Percentiles rank a stretch among this genome's conserved stretches.
Conservation (phyloP, 2,888 invertebrate species). For the Apodemia duryi region DNA sequence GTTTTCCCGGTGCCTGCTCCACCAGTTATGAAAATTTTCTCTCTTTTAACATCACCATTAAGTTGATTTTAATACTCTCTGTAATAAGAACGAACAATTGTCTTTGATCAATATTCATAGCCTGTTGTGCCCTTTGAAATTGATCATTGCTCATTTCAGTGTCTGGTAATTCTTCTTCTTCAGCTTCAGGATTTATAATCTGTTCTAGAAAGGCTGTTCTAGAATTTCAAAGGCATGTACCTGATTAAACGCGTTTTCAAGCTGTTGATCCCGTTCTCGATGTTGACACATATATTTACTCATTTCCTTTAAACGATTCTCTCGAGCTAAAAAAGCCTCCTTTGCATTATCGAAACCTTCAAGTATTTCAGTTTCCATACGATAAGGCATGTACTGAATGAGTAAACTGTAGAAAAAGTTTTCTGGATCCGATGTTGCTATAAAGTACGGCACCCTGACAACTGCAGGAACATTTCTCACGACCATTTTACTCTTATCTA, state of each 20-base stretch:
- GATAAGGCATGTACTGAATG: conserved; percentile 36
- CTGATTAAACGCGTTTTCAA: conserved; percentile 37
- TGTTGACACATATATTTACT: conserved; percentile 23
- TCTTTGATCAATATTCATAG: conserved; percentile 26
- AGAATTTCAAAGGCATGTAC: conserved; percentile 31
- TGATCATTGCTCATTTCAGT: conserved; percentile 29
- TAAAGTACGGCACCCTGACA: conserved; percentile 34
- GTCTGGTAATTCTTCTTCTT: conserved; percentile 25
- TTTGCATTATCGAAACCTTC: conserved; percentile 31
- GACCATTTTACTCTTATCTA: conserved; percentile 23
- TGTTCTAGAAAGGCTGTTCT: conserved; percentile 33
- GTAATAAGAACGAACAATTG: conserved; percentile 26
- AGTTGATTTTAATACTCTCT: conserved; percentile 29
- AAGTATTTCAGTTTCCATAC: conserved; percentile 34
- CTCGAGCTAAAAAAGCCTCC: conserved; percentile 26
- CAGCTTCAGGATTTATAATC: conserved; percentile 24
- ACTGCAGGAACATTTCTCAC: conserved; percentile 22
- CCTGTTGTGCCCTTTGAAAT: conserved; percentile 24
- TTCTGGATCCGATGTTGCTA: conserved; percentile 38
- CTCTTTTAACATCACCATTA: conserved; percentile 20
- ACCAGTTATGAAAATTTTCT: conserved; percentile 31
- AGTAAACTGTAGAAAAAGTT: conserved; percentile 40
- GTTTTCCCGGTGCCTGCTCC: conserved; percentile 31
- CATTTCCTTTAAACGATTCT: conserved; percentile 20
- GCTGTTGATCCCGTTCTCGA: conserved; percentile 34